A percentile compares a stretch with the other conserved stretches of the same genome.
These are phyloP conservation scores for Trichechus manatus DNA, from an alignment of 2,113 vertebrate genomes.

Conservation along the genomic window DNA sequence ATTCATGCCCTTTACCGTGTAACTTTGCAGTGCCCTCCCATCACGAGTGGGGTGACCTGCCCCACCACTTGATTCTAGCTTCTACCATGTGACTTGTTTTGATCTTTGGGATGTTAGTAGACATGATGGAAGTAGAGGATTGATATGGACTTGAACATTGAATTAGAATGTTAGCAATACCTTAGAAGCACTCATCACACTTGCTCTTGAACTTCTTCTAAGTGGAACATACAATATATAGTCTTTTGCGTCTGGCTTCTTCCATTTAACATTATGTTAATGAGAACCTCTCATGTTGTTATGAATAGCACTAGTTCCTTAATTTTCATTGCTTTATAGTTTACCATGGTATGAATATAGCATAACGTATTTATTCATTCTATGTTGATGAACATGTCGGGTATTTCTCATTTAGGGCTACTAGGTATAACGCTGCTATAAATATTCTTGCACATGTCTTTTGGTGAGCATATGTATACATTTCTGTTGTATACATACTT, in stretches of 20 bases:
- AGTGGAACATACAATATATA: no score
- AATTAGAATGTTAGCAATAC: no score
- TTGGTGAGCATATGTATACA: no score
- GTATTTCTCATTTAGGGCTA: not conserved
- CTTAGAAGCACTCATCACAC: no score
- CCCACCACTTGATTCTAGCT: not conserved
- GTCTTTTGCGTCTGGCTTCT: not conserved
- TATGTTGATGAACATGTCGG: not conserved
- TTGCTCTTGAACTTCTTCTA: not conserved
- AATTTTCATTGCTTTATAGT: not conserved
- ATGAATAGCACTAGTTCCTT: not conserved
- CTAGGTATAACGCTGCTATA: not conserved
- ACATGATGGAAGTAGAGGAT: not conserved
- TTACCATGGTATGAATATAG: not conserved
- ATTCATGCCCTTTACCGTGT: not conserved
- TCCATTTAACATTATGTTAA: not conserved
- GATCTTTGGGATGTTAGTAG: not conserved
- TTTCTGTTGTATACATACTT: no score
- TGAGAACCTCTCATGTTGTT: not conserved
- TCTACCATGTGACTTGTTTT: not conserved
- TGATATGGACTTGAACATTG: not conserved
- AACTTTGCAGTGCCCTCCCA: not conserved
- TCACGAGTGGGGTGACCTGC: not conserved
- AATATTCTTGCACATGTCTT: not conserved
- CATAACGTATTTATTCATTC: not conserved